Conservation (phyloP, 2,797 vertebrate genomes). For the Macroramphosus scolopax region DNA sequence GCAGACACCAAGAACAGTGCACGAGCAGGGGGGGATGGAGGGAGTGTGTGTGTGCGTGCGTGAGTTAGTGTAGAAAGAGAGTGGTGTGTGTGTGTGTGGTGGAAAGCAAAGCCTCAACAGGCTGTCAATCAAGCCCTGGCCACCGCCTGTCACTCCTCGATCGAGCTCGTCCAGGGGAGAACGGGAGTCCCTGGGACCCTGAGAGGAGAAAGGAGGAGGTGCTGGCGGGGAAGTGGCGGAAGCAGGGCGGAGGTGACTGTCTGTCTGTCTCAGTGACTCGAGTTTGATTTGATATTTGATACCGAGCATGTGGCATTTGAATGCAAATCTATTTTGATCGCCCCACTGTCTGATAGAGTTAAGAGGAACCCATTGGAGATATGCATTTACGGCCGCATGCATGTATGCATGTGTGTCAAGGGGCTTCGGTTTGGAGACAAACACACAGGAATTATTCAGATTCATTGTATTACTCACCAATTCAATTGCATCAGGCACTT, state of each 20-base stretch:
- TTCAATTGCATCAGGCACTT: constrained; percentile 59
- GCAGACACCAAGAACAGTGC: constrained; percentile 64
- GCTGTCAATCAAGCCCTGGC: constrained; percentile 72
- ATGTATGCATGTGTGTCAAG: constrained; percentile 50
- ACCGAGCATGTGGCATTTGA: constrained; percentile 74
- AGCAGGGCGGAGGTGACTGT: constrained; percentile 48
- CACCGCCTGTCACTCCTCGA: constrained; percentile 66
- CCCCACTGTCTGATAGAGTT: constrained; percentile 72
- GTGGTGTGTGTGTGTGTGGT: constrained; percentile 14
- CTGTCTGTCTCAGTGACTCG: constrained; percentile 65
- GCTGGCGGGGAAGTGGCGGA: constrained; percentile 25
- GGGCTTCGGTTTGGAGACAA: constrained; percentile 27
- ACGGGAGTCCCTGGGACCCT: constrained; percentile 67
- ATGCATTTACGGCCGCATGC: constrained; percentile 42
- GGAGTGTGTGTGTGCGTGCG: constrained; percentile 14
- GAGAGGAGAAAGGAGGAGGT: constrained; percentile 48
- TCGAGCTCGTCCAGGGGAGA: constrained; percentile 59
- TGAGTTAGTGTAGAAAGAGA: constrained; percentile 3
- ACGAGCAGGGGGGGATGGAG: constrained; percentile 24
- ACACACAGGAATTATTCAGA: constrained; percentile 55
- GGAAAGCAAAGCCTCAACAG: constrained; percentile 66
- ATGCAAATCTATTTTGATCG: constrained; percentile 79
- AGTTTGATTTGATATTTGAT: constrained; percentile 80
- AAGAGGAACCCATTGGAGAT: constrained; percentile 72
- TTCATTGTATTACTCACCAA: constrained; percentile 61